Percentiles rank a stretch among this genome's conserved stretches.
These are phyloP conservation scores for Poeciliopsis infans DNA, from an alignment of 2,797 vertebrate species.

Conservation along the genomic window DNA sequence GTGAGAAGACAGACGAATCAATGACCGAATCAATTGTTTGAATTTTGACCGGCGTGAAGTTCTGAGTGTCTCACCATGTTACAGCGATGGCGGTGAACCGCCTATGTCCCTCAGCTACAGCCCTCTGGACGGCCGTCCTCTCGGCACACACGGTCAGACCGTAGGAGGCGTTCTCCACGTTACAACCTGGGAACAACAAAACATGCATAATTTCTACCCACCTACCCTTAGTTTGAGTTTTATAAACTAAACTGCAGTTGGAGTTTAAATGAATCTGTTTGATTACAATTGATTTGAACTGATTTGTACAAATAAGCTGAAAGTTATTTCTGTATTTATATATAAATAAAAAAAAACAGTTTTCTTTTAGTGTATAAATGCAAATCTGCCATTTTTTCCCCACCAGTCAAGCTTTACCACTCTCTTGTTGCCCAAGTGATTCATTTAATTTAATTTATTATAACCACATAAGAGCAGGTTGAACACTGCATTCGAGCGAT, in stretches of 20 bases:
- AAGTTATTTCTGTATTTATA: neutral
- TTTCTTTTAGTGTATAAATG: neutral
- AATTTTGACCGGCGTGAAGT: neutral
- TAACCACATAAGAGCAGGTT: neutral
- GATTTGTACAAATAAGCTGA: neutral
- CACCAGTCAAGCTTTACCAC: neutral
- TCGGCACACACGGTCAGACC: conserved; percentile 89
- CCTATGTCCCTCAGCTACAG: conserved; percentile 86
- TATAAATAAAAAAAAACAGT: neutral
- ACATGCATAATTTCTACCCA: conserved; percentile 3
- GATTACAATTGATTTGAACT: neutral
- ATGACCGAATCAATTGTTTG: neutral
- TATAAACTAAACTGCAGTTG: neutral
- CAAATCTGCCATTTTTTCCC: neutral
- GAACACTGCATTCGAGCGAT: neutral
- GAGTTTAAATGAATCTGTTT: neutral
- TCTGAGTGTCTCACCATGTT: conserved; percentile 79
- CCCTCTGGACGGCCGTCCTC: conserved; percentile 87
- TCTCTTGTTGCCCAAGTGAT: neutral
- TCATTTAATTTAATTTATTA: neutral
- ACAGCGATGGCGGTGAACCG: conserved; percentile 90
- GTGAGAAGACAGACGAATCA: neutral
- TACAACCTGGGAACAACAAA: conserved; percentile 84
- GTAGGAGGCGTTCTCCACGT: conserved; percentile 89
- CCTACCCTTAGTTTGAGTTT: neutral